Conservation (phyloP, 30 jellyfish, hydroid and myxozoan species). For the Aurelia coerulea region DNA sequence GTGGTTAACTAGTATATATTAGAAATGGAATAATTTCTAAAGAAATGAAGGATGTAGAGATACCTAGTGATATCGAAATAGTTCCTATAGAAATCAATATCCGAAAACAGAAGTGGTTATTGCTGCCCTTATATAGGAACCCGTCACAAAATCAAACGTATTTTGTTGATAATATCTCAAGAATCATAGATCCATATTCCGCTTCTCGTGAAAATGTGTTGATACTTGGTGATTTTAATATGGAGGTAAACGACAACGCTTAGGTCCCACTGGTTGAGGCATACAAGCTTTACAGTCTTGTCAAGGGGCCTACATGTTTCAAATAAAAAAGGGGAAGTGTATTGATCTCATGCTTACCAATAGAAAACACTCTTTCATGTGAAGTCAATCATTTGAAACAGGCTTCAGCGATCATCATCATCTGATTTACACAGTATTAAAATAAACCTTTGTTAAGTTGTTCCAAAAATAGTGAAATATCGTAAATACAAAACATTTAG, state of each 20-base stretch:
- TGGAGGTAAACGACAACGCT: neutral
- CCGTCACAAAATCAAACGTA: slow-evolving; percentile 10
- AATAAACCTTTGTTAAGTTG: neutral
- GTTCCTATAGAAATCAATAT: neutral
- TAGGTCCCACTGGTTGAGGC: slow-evolving; percentile 3
- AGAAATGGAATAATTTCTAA: slow-evolving; percentile 26
- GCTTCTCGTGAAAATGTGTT: slow-evolving; percentile 24
- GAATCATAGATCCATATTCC: neutral
- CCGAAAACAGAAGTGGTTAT: slow-evolving; percentile 5
- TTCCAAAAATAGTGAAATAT: too few relatives aligned
- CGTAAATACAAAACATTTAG: too few relatives aligned
- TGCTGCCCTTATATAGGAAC: neutral
- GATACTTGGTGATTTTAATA: neutral
- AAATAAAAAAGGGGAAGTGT: slow-evolving; percentile 5
- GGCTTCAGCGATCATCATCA: too few relatives aligned
- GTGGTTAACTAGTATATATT: slow-evolving; percentile 41
- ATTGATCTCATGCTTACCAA: neutral
- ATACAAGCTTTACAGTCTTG: neutral
- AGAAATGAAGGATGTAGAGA: slow-evolving; percentile 22
- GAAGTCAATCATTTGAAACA: too few relatives aligned
- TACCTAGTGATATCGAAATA: slow-evolving; percentile 37
- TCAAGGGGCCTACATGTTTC: slow-evolving; percentile 22
- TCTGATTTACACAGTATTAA: too few relatives aligned
- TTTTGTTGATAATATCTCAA: neutral
- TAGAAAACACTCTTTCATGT: too few relatives aligned